These are phyloP conservation scores for Epizoanthus rinbou DNA, from an alignment of 92 coral and sea anemone species.

Conservation along the genomic window DNA sequence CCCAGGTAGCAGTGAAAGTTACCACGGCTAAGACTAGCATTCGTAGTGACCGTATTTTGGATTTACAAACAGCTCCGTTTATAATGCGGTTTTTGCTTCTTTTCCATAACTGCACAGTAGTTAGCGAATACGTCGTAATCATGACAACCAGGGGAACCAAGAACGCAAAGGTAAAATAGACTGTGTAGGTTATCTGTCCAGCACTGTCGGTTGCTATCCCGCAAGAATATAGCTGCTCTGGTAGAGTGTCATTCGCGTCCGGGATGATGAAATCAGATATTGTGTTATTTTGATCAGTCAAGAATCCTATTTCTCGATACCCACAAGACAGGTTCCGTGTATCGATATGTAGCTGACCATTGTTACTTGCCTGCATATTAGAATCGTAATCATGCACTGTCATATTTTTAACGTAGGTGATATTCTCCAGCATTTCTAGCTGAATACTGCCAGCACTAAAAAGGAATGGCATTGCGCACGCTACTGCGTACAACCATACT, in stretches of 20 bases:
- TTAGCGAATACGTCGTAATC: slow-evolving; percentile 15
- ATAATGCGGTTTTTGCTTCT: slow-evolving; percentile 12
- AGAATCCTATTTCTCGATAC: not conserved
- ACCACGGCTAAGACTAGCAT: slow-evolving; percentile 25
- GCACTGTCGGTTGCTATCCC: slow-evolving; percentile 19
- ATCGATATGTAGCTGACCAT: not conserved
- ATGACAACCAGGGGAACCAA: slow-evolving; percentile 23
- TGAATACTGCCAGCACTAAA: slow-evolving; percentile 16
- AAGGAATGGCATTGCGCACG: slow-evolving; percentile 23
- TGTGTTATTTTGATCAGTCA: not conserved
- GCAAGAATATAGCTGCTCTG: slow-evolving; percentile 3
- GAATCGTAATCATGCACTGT: not conserved
- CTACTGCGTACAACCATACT: slow-evolving; percentile 26
- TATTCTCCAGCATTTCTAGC: not conserved
- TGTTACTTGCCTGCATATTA: not conserved
- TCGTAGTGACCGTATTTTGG: slow-evolving; percentile 28
- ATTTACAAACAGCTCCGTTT: slow-evolving; percentile 6
- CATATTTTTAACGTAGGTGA: not conserved
- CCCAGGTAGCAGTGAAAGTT: slow-evolving; percentile 24
- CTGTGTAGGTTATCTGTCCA: slow-evolving; percentile 1
- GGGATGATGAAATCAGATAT: not conserved
- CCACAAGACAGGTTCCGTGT: not conserved
- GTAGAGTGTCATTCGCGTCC: not conserved
- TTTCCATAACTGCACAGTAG: slow-evolving; percentile 27
- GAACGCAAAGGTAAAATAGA: slow-evolving; percentile 27